A percentile compares a stretch with the other conserved stretches of the same genome.
Evolutionary conservation across 2,113 vertebrate species (phyloP).

Genomic region (Okapia johnstoni): DNA sequence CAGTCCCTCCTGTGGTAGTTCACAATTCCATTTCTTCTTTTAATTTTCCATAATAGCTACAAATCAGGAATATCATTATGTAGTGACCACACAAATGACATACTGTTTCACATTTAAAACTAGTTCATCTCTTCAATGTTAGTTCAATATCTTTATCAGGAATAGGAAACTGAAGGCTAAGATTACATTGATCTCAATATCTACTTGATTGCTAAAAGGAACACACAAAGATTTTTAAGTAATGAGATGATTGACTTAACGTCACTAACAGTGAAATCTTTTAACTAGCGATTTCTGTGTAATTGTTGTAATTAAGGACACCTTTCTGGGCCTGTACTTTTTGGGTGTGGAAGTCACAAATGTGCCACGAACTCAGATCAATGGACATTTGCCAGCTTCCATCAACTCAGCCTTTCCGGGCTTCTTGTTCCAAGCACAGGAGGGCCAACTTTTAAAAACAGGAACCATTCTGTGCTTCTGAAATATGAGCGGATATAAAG

Average conservation of each 20-base stretch:
- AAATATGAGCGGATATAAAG: constrained; percentile 38
- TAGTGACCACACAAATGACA: background rate
- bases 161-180: background rate
- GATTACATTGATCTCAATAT: constrained; percentile 5
- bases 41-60: background rate
- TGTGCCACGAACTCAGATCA: background rate
- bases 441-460: background rate
- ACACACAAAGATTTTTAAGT: constrained; percentile 54
- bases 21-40: background rate
- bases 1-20: background rate
- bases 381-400: background rate
- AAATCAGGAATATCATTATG: constrained; percentile 16
- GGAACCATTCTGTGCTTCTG: constrained; percentile 11
- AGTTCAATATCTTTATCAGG: constrained; percentile 16
- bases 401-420: background rate
- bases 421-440: background rate
- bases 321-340: constrained; percentile 23
- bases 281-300: constrained; percentile 34
- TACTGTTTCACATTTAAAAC: background rate
- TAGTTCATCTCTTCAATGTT: constrained; percentile 19
- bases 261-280: constrained; percentile 48
- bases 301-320: constrained; percentile 52
- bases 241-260: constrained; percentile 58
- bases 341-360: background rate
- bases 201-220: background rate